A percentile compares a stretch with the other conserved stretches of the same genome.
Conservation (phyloP, 1,140 invertebrate species). For the Manduca sexta region DNA sequence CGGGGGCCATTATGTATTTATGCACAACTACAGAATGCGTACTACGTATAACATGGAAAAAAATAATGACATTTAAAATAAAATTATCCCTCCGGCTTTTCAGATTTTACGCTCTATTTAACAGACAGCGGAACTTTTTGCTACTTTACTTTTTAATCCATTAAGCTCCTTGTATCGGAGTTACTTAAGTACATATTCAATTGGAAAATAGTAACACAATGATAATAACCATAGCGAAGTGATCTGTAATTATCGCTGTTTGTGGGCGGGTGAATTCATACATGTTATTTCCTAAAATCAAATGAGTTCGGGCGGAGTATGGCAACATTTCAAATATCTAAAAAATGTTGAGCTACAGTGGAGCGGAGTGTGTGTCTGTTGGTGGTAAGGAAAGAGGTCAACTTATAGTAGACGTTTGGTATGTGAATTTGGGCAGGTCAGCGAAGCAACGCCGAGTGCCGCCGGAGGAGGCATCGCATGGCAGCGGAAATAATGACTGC, state of each 20-base stretch:
- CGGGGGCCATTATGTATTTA: no score
- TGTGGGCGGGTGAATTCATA: neutral
- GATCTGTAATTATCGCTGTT: no score
- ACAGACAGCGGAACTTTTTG: no score
- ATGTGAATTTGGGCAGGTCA: constrained; percentile 45
- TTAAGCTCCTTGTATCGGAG: no score
- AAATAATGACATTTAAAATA: no score
- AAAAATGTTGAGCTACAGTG: constrained; percentile 3
- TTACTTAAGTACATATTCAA: neutral
- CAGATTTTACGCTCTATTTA: no score
- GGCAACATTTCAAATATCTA: neutral
- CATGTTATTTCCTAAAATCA: neutral
- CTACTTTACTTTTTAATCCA: no score
- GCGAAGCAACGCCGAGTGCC: constrained; percentile 34
- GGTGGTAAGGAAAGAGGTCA: constrained; percentile 7
- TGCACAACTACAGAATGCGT: no score
- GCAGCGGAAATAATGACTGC: constrained; percentile 62
- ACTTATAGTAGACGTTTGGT: constrained; percentile 16
- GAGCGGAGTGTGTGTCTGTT: neutral
- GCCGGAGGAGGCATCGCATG: constrained; percentile 32
- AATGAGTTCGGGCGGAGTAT: constrained; percentile 11
- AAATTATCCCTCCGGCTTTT: no score
- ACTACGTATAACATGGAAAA: no score
- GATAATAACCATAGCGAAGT: neutral
- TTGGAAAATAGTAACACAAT: neutral